Evolutionary conservation across 2,888 invertebrate species (phyloP).

Genomic region (Drosophila lutescens): DNA sequence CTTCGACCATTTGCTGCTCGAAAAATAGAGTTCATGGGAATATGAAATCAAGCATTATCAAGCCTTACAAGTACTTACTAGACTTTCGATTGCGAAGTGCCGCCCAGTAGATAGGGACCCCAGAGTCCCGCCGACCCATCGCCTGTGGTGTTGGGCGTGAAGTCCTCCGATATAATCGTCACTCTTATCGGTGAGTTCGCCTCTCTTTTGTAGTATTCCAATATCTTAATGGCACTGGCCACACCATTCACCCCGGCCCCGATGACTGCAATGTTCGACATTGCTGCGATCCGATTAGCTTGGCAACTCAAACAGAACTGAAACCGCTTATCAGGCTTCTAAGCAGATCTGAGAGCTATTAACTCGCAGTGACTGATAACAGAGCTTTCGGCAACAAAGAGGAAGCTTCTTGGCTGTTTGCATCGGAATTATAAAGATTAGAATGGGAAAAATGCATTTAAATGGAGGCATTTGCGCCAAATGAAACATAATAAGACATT

Average conservation of each 20-base stretch:
- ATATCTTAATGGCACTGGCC: slow-evolving; percentile 88
- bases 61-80: slow-evolving; percentile 81
- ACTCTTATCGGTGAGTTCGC: slow-evolving; percentile 84
- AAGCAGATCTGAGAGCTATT: not conserved
- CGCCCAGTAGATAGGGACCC: slow-evolving; percentile 88
- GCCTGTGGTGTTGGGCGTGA: slow-evolving; percentile 90
- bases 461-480: no score
- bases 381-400: slow-evolving; percentile 18
- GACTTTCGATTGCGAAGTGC: slow-evolving; percentile 86
- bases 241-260: slow-evolving; percentile 91
- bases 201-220: slow-evolving; percentile 85
- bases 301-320: slow-evolving; percentile 13
- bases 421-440: not conserved
- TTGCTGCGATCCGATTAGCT: slow-evolving; percentile 31
- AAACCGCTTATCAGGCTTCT: slow-evolving; percentile 5
- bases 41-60: no score
- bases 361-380: slow-evolving; percentile 8
- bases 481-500: no score
- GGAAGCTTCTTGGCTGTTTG: not conserved
- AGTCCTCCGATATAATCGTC: slow-evolving; percentile 88
- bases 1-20: slow-evolving; percentile 87
- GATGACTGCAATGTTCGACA: slow-evolving; percentile 85
- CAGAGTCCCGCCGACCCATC: slow-evolving; percentile 92
- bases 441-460: not conserved
- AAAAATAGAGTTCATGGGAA: not conserved